Percentiles rank a stretch among this genome's conserved stretches.
Evolutionary conservation across 2,888 invertebrate species (phyloP).

Genomic region (Julus scanicus): DNA sequence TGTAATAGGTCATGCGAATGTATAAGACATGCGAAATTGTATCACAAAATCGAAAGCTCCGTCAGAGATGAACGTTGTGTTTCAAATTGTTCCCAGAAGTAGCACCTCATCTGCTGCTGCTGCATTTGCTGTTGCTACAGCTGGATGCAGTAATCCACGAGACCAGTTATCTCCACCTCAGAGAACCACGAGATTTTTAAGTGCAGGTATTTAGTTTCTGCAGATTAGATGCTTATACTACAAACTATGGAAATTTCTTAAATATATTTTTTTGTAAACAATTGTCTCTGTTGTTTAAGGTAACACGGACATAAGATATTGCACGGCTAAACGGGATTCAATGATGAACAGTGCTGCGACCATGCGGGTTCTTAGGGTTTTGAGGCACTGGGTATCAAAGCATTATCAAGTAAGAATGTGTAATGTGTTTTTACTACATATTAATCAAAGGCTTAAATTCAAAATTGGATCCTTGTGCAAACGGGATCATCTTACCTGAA

Average conservation of each 20-base stretch:
- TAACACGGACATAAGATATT: conserved; percentile 53
- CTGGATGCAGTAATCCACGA: conserved; percentile 84
- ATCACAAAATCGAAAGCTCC: no score
- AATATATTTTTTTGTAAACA: no score
- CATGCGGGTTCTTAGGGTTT: conserved; percentile 89
- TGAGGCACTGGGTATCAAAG: conserved; percentile 92
- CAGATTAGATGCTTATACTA: background rate
- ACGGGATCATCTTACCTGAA: no score
- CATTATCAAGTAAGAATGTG: conserved; percentile 76
- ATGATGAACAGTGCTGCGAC: conserved; percentile 93
- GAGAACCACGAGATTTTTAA: conserved; percentile 55
- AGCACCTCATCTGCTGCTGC: conserved; percentile 87
- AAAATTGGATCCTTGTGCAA: no score
- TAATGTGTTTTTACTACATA: background rate
- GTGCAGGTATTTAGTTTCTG: conserved; percentile 54
- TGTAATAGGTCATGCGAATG: conserved; percentile 57
- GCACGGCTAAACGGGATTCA: conserved; percentile 69
- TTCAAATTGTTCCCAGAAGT: no score
- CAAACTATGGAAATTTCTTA: background rate
- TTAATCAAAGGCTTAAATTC: no score
- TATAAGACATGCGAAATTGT: no score
- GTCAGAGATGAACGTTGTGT: no score
- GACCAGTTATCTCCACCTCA: conserved; percentile 68
- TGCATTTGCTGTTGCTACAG: conserved; percentile 91
- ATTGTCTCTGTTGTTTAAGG: background rate